Evolutionary conservation across 1,140 invertebrate species (phyloP).

Genomic region (Adelges cooleyi): DNA sequence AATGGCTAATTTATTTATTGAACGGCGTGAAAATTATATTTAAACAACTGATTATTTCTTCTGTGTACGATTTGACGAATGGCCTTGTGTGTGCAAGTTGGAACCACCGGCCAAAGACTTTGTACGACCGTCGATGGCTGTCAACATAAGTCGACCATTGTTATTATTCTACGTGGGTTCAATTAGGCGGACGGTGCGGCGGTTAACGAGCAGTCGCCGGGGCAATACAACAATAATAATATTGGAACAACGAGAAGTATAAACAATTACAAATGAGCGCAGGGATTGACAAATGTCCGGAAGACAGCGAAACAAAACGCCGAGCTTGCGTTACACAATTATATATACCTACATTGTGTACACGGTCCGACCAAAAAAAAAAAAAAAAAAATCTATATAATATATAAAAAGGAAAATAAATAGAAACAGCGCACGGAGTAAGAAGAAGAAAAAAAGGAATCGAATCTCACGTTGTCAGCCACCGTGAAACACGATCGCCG

Average conservation of each 20-base stretch:
- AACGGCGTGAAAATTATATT: too few relatives aligned
- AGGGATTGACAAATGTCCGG: slow-evolving; percentile 10
- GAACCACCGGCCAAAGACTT: too few relatives aligned
- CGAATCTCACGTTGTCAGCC: slow-evolving; percentile 25
- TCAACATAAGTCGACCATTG: background rate
- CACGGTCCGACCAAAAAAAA: background rate
- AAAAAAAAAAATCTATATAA: background rate
- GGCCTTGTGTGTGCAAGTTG: background rate
- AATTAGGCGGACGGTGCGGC: background rate
- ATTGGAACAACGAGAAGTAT: background rate
- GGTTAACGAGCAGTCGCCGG: background rate
- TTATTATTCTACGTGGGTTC: background rate
- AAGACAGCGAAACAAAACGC: too few relatives aligned
- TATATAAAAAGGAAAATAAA: too few relatives aligned
- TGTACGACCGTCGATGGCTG: too few relatives aligned
- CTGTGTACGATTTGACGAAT: too few relatives aligned
- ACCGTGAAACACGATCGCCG: slow-evolving; percentile 12
- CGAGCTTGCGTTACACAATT: too few relatives aligned
- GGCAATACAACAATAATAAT: background rate
- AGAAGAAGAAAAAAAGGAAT: background rate
- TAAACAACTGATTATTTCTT: too few relatives aligned
- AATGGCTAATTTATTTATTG: too few relatives aligned
- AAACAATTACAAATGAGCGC: too few relatives aligned
- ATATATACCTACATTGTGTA: background rate
- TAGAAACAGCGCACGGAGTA: too few relatives aligned